Base-by-base conservation (phyloP, 92 coral and sea anemone genomes). In the Nematostella vectensis region DNA sequence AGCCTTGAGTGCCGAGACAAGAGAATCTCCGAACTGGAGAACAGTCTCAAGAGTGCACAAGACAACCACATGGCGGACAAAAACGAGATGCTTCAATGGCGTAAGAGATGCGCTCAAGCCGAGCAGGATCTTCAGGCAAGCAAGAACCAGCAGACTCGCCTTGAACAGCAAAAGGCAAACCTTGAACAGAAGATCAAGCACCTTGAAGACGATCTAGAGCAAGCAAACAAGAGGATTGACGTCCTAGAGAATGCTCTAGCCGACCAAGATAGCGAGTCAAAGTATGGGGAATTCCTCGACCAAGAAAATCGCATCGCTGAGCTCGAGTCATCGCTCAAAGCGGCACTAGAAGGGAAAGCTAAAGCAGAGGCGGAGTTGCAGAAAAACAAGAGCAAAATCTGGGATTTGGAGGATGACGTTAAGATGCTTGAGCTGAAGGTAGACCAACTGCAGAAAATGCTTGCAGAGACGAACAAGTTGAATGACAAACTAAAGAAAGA, bases 41-140 rank as follows among this genome's bases (percentile, higher is more conserved):
- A 63, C 47, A 75, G 72, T 25, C 73, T 85, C 10, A 76, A 73
- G 60, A 62, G 88, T 33, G 71, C 79, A 3, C 73, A 83, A 29
- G 95, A 85, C 27, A 58, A 67, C 48, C 95, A 85, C 77, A 85
- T 66, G 49, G 69, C 71, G 52, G 95, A 80, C 74, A 85, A 85
- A 31, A 77, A 85, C 15, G 81, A 80, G 57, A 49, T 58, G 30
- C 61, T 83, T 2, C 83, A 80, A 29, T 80, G 88, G 95, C 80
- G 88, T 20, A 80, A 81, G 54, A 83, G 58, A 55, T 56, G 69
- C 29, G 56, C 80, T 25, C 76, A 83, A 0, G 29, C 73, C n/a
- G 88, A 80, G 43, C 88, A 85, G 60, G 95, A 85, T 49, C 62
- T 85, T 18, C 74, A 80, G 29, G 54, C 71, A 26, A 67, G 71